Evolutionary conservation across 92 coral and sea anemone genomes (phyloP).

Genomic region (Epizoanthus illoricatus): DNA sequence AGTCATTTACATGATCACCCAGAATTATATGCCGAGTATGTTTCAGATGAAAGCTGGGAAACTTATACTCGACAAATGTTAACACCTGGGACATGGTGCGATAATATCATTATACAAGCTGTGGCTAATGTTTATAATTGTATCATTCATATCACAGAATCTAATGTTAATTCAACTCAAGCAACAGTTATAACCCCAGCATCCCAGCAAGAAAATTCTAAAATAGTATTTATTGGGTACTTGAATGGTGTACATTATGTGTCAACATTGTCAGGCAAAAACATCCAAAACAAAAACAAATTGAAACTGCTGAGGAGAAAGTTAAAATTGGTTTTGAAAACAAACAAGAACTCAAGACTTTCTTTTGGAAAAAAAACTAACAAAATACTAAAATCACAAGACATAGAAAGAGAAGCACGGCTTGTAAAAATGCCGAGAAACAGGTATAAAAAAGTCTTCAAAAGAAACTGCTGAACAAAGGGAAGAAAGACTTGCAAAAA

Average conservation of each 20-base stretch:
- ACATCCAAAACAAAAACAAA: background rate
- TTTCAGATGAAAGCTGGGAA: conserved; percentile 21
- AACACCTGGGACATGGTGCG: too few relatives aligned
- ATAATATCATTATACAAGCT: too few relatives aligned
- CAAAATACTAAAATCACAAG: background rate
- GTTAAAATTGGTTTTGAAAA: background rate
- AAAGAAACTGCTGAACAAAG: conserved; percentile 36
- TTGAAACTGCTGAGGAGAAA: conserved; percentile 21
- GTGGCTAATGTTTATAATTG: background rate
- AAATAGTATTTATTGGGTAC: conserved; percentile 42
- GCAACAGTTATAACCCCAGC: conserved; percentile 41
- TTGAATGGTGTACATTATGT: conserved; percentile 1
- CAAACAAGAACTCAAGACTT: background rate
- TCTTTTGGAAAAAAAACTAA: background rate
- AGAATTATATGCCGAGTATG: conserved; percentile 35
- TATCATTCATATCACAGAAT: conserved; percentile 33
- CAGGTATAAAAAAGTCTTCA: background rate
- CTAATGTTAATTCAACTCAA: conserved; percentile 28
- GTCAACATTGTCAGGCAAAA: conserved; percentile 28
- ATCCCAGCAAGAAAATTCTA: background rate
- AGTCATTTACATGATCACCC: conserved; percentile 20
- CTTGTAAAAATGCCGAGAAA: background rate
- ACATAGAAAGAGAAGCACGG: conserved; percentile 2
- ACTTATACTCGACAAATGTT: too few relatives aligned
- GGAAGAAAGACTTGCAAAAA: conserved; percentile 40